A percentile compares a stretch with the other conserved stretches of the same genome.
Conservation (phyloP, 2,113 vertebrate species). For the Cacatua alba region DNA sequence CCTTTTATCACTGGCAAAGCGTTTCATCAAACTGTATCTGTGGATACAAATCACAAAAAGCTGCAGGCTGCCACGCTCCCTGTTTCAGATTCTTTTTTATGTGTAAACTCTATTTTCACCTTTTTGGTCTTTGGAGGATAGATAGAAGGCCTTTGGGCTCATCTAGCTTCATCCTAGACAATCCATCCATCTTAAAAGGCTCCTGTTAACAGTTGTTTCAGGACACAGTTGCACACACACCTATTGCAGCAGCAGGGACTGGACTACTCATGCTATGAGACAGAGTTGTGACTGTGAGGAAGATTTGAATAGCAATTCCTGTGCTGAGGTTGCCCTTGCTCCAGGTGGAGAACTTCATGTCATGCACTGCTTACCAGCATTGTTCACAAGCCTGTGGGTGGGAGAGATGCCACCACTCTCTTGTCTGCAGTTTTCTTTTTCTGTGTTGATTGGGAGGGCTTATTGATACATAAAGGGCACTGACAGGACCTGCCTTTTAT, state of each 20-base stretch:
- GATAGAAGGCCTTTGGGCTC: not conserved
- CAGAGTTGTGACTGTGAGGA: not conserved
- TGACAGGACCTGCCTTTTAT: not conserved
- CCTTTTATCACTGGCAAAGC: not conserved
- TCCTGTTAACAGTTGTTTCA: not conserved
- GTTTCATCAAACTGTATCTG: not conserved
- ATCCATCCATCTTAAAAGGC: not conserved
- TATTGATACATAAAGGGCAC: not conserved
- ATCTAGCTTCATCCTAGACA: not conserved
- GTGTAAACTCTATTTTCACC: slow-evolving; percentile 2
- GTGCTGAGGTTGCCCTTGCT: not conserved
- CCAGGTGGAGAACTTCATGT: not conserved
- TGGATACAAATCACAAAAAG: slow-evolving; percentile 10
- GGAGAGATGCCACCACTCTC: not conserved
- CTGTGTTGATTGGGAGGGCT: not conserved
- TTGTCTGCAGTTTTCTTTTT: not conserved
- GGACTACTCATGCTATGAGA: not conserved
- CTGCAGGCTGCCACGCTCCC: not conserved
- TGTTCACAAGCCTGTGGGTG: not conserved
- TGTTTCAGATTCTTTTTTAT: not conserved
- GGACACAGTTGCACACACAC: accelerated
- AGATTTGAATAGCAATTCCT: not conserved
- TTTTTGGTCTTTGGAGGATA: not conserved
- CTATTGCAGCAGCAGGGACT: not conserved
- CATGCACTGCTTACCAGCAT: not conserved